phyloP scores from a whole-genome alignment of 2,888 invertebrate species.

The Doris montereyensis region DNA sequence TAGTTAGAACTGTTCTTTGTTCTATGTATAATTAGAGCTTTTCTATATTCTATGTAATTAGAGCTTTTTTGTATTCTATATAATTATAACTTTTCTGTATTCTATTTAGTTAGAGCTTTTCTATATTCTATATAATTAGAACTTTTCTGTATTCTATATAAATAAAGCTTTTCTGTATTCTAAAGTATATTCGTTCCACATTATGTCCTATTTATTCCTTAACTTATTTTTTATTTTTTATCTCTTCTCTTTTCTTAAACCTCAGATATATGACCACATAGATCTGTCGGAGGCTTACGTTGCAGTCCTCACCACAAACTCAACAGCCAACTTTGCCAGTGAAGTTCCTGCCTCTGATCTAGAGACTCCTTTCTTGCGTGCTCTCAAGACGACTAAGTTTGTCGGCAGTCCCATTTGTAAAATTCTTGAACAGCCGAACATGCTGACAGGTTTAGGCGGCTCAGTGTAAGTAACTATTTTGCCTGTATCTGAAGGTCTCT shows the following conservation, averaged over 20 bases:
- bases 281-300: conserved; percentile 51
- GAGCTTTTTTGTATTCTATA: too few relatives aligned
- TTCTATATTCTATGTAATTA: too few relatives aligned
- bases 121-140: too few relatives aligned
- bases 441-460: conserved; percentile 65
- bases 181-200: too few relatives aligned
- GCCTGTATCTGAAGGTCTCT: neutral
- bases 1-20: too few relatives aligned
- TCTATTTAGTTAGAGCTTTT: too few relatives aligned
- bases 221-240: too few relatives aligned
- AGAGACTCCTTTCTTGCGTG: conserved; percentile 60
- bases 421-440: conserved; percentile 67
- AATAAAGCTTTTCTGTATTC: too few relatives aligned
- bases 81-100: too few relatives aligned
- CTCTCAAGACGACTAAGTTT: conserved; percentile 58
- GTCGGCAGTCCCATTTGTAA: conserved; percentile 57
- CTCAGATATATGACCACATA: conserved; percentile 57
- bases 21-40: too few relatives aligned
- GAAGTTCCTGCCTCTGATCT: conserved; percentile 60
- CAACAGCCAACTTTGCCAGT: conserved; percentile 60
- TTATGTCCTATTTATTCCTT: too few relatives aligned
- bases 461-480: conserved; percentile 57
- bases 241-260: neutral
- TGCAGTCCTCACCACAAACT: conserved; percentile 54
- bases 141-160: too few relatives aligned